These are phyloP conservation scores for Cydia fagiglandana DNA, from an alignment of 1,140 invertebrate genomes.

Conservation along the genomic window DNA sequence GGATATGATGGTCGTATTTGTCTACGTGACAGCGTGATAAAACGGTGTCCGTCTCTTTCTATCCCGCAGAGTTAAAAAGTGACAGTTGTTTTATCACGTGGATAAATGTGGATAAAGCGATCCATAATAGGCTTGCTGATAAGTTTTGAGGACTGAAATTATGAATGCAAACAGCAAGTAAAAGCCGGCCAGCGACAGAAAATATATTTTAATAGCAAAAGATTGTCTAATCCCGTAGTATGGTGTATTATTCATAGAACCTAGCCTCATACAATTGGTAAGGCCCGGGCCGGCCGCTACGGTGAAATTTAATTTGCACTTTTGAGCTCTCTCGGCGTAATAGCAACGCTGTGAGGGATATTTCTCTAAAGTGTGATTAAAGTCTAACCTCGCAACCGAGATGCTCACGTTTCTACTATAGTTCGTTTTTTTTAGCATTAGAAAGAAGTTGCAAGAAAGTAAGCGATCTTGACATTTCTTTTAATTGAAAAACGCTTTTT, in stretches of 20 bases:
- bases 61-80: too few species aligned
- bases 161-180: neutral
- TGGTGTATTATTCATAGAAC: slow-evolving; percentile 51
- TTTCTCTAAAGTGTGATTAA: slow-evolving; percentile 37
- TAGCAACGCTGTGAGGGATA: slow-evolving; percentile 34
- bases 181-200: neutral
- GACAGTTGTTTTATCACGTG: too few species aligned
- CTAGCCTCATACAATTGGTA: slow-evolving; percentile 56
- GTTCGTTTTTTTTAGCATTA: too few species aligned
- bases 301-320: slow-evolving; percentile 57
- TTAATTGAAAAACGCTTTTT: too few species aligned
- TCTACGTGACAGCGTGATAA: too few species aligned
- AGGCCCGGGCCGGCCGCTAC: slow-evolving; percentile 42
- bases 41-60: too few species aligned
- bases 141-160: neutral
- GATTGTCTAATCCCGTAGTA: neutral
- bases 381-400: slow-evolving; percentile 18
- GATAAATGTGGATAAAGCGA: too few species aligned
- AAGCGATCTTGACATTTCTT: too few species aligned
- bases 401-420: slow-evolving; percentile 24
- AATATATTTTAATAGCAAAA: neutral
- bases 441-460: too few species aligned
- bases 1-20: too few species aligned
- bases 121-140: too few species aligned
- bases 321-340: slow-evolving; percentile 41